phyloP scores from a whole-genome alignment of 2,888 invertebrate genomes.

The Himalopsyche anomala region DNA sequence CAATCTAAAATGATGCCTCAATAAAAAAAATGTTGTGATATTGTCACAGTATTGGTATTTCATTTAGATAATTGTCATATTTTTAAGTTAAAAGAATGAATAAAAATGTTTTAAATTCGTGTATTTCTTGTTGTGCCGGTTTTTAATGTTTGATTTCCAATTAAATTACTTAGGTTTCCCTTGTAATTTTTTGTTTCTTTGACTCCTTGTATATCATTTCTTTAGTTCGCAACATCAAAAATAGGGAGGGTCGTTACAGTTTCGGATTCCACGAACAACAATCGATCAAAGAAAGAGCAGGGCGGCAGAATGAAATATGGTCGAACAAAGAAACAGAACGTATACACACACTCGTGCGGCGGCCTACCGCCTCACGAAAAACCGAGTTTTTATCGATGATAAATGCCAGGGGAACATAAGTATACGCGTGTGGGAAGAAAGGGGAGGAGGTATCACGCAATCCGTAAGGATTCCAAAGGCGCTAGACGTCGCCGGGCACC shows the following conservation, averaged over 20 bases:
- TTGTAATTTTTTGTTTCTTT: neutral
- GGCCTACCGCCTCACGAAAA: constrained; percentile 21
- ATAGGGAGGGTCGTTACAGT: constrained; percentile 42
- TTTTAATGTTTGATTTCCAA: neutral
- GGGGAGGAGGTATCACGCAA: constrained; percentile 52
- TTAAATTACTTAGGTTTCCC: neutral
- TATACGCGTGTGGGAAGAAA: constrained; percentile 44
- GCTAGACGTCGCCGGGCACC: constrained; percentile 45
- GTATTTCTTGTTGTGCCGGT: neutral
- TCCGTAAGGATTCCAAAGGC: constrained; percentile 45
- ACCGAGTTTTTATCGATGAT: constrained; percentile 60
- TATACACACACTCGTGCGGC: constrained; percentile 28
- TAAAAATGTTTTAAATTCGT: too few relatives aligned
- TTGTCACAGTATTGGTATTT: neutral
- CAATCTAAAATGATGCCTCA: too few relatives aligned
- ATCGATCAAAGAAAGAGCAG: constrained; percentile 52
- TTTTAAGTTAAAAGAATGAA: neutral
- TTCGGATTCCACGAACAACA: constrained; percentile 48
- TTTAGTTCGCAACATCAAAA: constrained; percentile 31
- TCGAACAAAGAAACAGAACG: constrained; percentile 41
- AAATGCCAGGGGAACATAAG: constrained; percentile 55
- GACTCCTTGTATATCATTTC: constrained; percentile 18
- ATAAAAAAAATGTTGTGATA: too few relatives aligned
- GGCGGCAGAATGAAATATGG: constrained; percentile 54
- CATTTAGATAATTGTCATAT: neutral